These are phyloP conservation scores for Philopedon plagiatum DNA, from an alignment of 2,888 invertebrate genomes.

Conservation along the genomic window DNA sequence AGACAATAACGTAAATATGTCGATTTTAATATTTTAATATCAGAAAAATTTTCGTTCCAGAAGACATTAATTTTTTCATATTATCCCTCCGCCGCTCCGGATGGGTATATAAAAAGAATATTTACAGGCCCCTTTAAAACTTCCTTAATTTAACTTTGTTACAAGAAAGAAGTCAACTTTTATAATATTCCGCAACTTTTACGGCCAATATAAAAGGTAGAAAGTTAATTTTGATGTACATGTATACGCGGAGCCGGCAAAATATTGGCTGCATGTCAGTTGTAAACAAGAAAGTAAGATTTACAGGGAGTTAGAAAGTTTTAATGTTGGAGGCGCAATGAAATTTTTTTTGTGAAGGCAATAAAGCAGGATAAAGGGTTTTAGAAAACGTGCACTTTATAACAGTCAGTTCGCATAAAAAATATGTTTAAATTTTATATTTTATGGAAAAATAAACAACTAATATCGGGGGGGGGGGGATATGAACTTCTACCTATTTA, in stretches of 20 bases:
- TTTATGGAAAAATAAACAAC: too few relatives aligned
- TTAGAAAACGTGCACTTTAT: too few relatives aligned
- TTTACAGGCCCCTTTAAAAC: conserved; percentile 42
- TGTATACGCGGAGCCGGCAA: conserved; percentile 5
- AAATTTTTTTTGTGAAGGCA: too few relatives aligned
- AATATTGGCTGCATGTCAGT: conserved; percentile 29
- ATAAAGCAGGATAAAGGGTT: too few relatives aligned
- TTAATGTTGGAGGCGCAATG: too few relatives aligned
- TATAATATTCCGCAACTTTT: conserved; percentile 46
- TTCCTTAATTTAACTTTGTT: conserved; percentile 50
- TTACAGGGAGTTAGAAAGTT: too few relatives aligned
- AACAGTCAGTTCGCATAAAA: too few relatives aligned
- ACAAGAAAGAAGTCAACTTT: conserved; percentile 45
- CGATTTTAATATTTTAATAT: conserved; percentile 10
- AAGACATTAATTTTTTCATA: conserved; percentile 29
- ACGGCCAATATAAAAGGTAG: conserved; percentile 39
- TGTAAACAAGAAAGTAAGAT: conserved; percentile 34
- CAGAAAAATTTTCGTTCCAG: conserved; percentile 9
- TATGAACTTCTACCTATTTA: too few relatives aligned
- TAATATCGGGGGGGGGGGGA: too few relatives aligned
- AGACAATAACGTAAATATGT: not conserved
- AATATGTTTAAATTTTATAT: too few relatives aligned
- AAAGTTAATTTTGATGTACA: conserved; percentile 44
- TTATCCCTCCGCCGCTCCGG: conserved; percentile 6
- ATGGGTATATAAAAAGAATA: conserved; percentile 33